Percentiles rank a stretch among this genome's conserved stretches.
These are phyloP conservation scores for Aethina tumida DNA, from an alignment of 1,140 invertebrate genomes.

Conservation along the genomic window DNA sequence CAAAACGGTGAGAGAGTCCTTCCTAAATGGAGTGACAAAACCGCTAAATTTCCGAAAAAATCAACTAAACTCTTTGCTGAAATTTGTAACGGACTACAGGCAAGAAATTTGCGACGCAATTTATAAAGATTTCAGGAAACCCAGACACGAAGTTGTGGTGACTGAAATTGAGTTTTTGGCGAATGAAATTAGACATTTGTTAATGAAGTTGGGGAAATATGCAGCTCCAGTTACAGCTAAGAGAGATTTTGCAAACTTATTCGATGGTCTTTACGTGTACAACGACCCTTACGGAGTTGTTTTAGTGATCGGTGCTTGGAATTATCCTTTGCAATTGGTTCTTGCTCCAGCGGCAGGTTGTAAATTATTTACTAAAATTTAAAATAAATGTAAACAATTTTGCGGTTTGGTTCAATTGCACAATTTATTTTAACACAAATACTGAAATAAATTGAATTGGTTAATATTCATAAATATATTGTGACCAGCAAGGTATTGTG, in stretches of 20 bases:
- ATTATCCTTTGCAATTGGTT: constrained; percentile 22
- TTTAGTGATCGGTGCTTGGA: constrained; percentile 64
- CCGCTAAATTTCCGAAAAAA: constrained; percentile 44
- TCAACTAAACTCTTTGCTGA: constrained; percentile 60
- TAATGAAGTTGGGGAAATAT: constrained; percentile 56
- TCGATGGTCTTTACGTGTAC: constrained; percentile 59
- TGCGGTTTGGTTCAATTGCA: no score
- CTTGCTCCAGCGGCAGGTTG: constrained; percentile 22
- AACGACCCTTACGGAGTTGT: constrained; percentile 81
- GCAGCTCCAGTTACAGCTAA: constrained; percentile 48
- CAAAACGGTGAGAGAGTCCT: neutral
- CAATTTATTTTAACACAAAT: no score
- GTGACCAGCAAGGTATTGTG: no score
- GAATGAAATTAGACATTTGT: constrained; percentile 52
- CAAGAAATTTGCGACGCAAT: constrained; percentile 63
- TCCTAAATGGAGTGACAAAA: constrained; percentile 2
- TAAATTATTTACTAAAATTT: no score
- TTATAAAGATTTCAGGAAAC: constrained; percentile 64
- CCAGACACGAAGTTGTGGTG: constrained; percentile 55
- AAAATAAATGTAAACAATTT: no score
- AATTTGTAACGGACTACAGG: constrained; percentile 74
- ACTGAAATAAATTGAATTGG: no score
- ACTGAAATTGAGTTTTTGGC: constrained; percentile 56
- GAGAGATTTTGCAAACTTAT: no score
- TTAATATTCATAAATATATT: no score